Percentiles rank a stretch among this genome's conserved stretches.
phyloP scores from a whole-genome alignment of 2,113 vertebrate genomes.

The Garra rufa region DNA sequence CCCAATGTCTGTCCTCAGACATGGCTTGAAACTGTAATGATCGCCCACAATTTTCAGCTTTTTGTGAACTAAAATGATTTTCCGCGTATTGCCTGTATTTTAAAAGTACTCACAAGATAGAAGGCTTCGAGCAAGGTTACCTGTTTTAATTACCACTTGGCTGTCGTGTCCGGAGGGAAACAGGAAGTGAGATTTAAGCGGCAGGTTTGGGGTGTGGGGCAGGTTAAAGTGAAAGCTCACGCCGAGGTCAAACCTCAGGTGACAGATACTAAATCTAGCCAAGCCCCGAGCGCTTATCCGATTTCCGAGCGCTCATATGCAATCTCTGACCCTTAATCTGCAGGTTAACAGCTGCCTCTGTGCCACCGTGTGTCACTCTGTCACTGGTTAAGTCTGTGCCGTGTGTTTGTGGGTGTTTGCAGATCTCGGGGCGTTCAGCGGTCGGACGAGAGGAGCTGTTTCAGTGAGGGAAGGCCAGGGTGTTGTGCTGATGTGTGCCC shows the following conservation, averaged over 20 bases:
- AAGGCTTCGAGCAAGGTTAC: constrained; percentile 52
- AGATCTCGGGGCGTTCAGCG: constrained; percentile 92
- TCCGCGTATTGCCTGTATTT: constrained; percentile 2
- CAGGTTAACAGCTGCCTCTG: constrained; percentile 30
- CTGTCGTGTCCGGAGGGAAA: background rate
- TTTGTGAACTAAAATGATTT: constrained; percentile 34
- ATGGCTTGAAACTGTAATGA: background rate
- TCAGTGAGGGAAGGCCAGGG: constrained; percentile 96
- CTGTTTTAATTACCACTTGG: constrained; percentile 48
- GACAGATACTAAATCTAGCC: constrained; percentile 44
- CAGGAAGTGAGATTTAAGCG: constrained; percentile 41
- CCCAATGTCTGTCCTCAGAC: background rate
- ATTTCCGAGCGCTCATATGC: constrained; percentile 22
- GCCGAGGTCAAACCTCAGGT: constrained; percentile 11
- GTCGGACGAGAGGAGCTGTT: constrained; percentile 87
- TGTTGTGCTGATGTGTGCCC: constrained; percentile 94
- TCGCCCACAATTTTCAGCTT: background rate
- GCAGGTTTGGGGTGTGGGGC: constrained; percentile 13
- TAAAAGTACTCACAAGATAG: constrained; percentile 34
- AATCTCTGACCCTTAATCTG: constrained; percentile 49
- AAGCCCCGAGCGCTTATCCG: constrained; percentile 25
- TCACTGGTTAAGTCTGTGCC: constrained; percentile 11
- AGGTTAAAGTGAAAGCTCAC: constrained; percentile 30
- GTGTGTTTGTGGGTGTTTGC: constrained; percentile 52
- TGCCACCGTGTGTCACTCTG: constrained; percentile 26